Conservation (phyloP, 1,140 invertebrate genomes). For the Drosophila guanche region DNA sequence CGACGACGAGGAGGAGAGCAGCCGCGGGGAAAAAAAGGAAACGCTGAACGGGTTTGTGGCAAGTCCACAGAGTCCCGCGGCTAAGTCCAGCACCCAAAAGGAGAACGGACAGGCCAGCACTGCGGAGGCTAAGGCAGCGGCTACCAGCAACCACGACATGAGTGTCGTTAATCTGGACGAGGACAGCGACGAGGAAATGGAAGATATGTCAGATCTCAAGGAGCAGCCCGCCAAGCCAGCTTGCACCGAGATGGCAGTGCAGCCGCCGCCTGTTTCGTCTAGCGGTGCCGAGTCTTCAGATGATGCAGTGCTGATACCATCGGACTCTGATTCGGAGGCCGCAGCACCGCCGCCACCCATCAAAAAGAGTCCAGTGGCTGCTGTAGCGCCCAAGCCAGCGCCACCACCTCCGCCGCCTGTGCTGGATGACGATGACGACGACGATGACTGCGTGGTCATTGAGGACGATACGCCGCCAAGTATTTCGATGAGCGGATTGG, state of each 20-base stretch:
- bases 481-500: slow-evolving; percentile 58
- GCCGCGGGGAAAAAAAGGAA: slow-evolving; percentile 26
- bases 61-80: slow-evolving; percentile 25
- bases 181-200: slow-evolving; percentile 75
- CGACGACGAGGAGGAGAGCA: slow-evolving; percentile 5
- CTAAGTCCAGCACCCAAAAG: slow-evolving; percentile 43
- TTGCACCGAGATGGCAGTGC: slow-evolving; percentile 14
- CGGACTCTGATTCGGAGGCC: slow-evolving; percentile 76
- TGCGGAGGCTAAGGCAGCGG: slow-evolving; percentile 42
- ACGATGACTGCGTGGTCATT: slow-evolving; percentile 86
- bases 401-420: slow-evolving; percentile 38
- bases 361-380: slow-evolving; percentile 44
- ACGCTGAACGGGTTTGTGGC: slow-evolving; percentile 51
- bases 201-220: slow-evolving; percentile 30
- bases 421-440: slow-evolving; percentile 83
- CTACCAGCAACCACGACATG: slow-evolving; percentile 1
- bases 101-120: slow-evolving; percentile 63
- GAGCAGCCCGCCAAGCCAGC: slow-evolving; percentile 21
- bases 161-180: slow-evolving; percentile 72
- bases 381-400: slow-evolving; percentile 26
- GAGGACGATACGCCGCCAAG: slow-evolving; percentile 85
- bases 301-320: slow-evolving; percentile 75
- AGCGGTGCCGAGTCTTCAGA: slow-evolving; percentile 68
- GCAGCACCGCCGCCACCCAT: slow-evolving; percentile 21
- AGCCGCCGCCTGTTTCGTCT: slow-evolving; percentile 15